phyloP scores from a whole-genome alignment of 2,113 vertebrate species.

The Dicerorhinus sumatrensis region DNA sequence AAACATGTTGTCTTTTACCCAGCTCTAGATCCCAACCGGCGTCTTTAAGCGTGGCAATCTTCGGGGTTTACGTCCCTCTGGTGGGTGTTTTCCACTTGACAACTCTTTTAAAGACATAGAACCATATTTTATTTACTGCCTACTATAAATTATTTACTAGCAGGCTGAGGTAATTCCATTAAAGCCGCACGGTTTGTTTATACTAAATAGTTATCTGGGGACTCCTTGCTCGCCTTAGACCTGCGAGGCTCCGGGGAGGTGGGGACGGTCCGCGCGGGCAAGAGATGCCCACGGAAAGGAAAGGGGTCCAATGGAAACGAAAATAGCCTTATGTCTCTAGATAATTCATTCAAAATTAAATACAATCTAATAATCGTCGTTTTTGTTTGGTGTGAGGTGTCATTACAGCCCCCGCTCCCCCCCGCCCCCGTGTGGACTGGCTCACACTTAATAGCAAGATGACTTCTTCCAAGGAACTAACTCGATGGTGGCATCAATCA shows the following conservation, averaged over 20 bases:
- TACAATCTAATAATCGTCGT: background rate
- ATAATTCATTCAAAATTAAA: constrained; percentile 16
- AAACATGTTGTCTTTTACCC: constrained; percentile 32
- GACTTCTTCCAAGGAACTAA: background rate
- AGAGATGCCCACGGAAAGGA: constrained; percentile 13
- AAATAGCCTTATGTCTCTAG: constrained; percentile 53
- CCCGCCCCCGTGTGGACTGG: background rate
- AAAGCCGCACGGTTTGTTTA: constrained; percentile 83
- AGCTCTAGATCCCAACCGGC: background rate
- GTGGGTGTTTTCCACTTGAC: constrained; percentile 68
- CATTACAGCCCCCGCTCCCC: background rate
- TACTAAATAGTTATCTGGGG: constrained; percentile 85
- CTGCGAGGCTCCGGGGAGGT: background rate
- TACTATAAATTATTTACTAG: constrained; percentile 88
- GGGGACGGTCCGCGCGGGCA: background rate
- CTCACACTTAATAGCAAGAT: background rate
- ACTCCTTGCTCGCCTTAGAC: constrained; percentile 72
- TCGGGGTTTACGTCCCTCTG: constrained; percentile 65
- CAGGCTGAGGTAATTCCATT: constrained; percentile 86
- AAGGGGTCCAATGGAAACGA: constrained; percentile 28
- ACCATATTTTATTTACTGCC: constrained; percentile 89
- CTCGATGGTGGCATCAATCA: background rate
- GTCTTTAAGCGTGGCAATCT: constrained; percentile 67
- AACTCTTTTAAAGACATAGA: constrained; percentile 82
- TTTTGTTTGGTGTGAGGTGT: background rate